phyloP scores from a whole-genome alignment of 2,113 vertebrate species.

The Merops nubicus region DNA sequence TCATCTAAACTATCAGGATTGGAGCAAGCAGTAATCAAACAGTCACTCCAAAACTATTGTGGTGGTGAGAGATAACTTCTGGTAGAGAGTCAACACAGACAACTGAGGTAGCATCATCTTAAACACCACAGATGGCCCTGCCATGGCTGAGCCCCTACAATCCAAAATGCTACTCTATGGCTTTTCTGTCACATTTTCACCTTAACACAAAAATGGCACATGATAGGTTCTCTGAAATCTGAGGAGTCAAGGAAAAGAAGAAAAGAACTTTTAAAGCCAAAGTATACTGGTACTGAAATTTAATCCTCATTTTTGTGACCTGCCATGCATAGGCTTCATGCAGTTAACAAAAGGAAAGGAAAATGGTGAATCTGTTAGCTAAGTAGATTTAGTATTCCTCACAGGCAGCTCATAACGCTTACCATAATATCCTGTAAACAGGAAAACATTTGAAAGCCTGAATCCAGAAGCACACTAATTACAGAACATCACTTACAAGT shows the following conservation, averaged over 20 bases:
- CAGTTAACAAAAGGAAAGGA: not conserved
- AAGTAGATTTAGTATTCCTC: not conserved
- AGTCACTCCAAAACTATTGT: not conserved
- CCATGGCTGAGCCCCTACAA: not conserved
- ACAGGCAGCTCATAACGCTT: not conserved
- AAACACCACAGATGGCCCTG: not conserved
- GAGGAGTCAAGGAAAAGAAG: not conserved
- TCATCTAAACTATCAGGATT: not conserved
- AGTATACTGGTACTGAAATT: not conserved
- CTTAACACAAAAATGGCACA: not conserved
- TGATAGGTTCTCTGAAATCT: not conserved
- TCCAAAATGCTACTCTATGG: not conserved
- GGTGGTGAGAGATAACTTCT: not conserved
- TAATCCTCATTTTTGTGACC: not conserved
- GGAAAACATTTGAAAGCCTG: slow-evolving; percentile 13
- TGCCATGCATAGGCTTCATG: not conserved
- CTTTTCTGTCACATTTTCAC: not conserved
- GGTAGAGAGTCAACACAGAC: not conserved
- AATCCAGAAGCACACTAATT: not conserved
- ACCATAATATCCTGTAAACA: not conserved
- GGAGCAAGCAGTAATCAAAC: not conserved
- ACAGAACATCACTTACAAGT: not conserved
- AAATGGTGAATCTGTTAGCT: not conserved
- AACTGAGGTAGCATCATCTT: not conserved
- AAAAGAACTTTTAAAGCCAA: not conserved